A percentile compares a stretch with the other conserved stretches of the same genome.
phyloP scores from a whole-genome alignment of 2,888 invertebrate genomes.

The Drosophila acutilabella region DNA sequence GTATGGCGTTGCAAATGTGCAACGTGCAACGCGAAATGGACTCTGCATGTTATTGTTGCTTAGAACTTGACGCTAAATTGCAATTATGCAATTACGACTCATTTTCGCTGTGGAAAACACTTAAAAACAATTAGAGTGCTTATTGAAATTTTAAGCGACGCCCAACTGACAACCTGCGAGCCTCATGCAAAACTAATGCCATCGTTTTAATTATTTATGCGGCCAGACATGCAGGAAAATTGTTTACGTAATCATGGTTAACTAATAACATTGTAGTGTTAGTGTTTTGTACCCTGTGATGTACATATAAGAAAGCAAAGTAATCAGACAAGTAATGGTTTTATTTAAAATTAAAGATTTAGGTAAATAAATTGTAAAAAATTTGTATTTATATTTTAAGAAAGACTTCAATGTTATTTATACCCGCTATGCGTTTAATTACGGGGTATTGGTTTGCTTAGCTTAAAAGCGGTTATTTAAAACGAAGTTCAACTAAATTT shows the following conservation, averaged over 20 bases:
- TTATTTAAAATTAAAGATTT: too few relatives aligned
- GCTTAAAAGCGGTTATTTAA: too few relatives aligned
- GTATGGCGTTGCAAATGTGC: constrained; percentile 2
- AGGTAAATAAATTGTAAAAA: too few relatives aligned
- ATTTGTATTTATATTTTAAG: too few relatives aligned
- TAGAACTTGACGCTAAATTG: constrained; percentile 73
- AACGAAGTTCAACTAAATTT: too few relatives aligned
- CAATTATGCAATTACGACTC: constrained; percentile 80
- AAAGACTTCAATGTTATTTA: too few relatives aligned
- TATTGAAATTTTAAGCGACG: constrained; percentile 70
- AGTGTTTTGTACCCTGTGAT: constrained; percentile 1
- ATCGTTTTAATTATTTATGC: constrained; percentile 71
- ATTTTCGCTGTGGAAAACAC: constrained; percentile 72
- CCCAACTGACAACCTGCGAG: constrained; percentile 38
- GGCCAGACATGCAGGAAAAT: constrained; percentile 65
- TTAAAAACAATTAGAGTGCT: constrained; percentile 78
- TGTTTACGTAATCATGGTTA: constrained; percentile 55
- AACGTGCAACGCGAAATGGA: constrained; percentile 58
- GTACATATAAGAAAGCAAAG: too few relatives aligned
- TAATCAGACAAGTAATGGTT: too few relatives aligned
- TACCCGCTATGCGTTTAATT: too few relatives aligned
- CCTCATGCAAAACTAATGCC: constrained; percentile 67
- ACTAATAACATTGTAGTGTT: constrained; percentile 6
- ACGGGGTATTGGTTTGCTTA: too few relatives aligned
- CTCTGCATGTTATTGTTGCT: constrained; percentile 72